Conservation (phyloP, 2,888 invertebrate species). For the Lacanobia wlatinum region DNA sequence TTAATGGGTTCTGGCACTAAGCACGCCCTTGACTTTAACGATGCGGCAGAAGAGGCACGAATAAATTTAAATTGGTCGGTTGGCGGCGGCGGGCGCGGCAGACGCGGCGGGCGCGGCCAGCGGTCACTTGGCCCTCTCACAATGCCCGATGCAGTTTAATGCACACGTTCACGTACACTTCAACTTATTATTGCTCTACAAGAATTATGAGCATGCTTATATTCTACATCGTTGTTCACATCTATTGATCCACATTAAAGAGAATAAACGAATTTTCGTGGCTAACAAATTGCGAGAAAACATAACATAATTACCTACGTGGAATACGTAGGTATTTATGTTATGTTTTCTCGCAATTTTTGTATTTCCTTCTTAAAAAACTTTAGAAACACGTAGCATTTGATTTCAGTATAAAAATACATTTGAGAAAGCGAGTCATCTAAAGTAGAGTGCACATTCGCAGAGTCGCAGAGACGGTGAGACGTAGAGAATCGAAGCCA, state of each 20-base stretch:
- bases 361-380: background rate
- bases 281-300: constrained; percentile 11
- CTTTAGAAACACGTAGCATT: constrained; percentile 34
- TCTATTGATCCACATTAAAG: constrained; percentile 18
- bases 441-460: constrained; percentile 52
- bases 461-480: constrained; percentile 7
- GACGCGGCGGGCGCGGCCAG: constrained; percentile 32
- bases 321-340: too few species aligned
- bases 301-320: background rate
- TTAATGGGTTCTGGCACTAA: constrained; percentile 82
- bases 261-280: constrained; percentile 4
- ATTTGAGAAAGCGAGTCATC: constrained; percentile 50
- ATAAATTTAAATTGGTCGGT: constrained; percentile 84
- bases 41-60: constrained; percentile 79
- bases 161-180: constrained; percentile 46
- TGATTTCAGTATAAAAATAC: constrained; percentile 61
- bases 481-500: constrained; percentile 60
- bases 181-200: constrained; percentile 51
- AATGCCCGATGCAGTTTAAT: constrained; percentile 59
- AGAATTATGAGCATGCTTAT: constrained; percentile 29
- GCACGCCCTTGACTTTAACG: constrained; percentile 85
- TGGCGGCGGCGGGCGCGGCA: constrained; percentile 10
- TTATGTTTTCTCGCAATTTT: background rate
- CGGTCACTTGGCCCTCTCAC: constrained; percentile 59
- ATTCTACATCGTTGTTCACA: constrained; percentile 12